These are phyloP conservation scores for Heliothis virescens DNA, from an alignment of 1,140 invertebrate species.

Conservation along the genomic window DNA sequence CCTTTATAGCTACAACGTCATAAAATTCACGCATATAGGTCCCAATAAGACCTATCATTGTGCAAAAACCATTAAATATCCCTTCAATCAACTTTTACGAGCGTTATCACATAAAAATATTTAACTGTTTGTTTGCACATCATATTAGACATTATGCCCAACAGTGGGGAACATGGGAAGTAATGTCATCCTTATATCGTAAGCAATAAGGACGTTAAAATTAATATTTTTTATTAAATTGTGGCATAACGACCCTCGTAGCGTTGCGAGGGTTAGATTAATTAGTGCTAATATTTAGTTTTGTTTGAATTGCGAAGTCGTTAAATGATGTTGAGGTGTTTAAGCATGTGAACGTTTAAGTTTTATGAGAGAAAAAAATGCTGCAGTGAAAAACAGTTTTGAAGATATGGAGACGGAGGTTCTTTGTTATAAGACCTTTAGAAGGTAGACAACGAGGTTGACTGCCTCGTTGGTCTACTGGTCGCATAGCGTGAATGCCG, in stretches of 20 bases:
- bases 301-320: constrained; percentile 54
- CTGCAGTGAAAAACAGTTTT: not conserved
- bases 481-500: no score
- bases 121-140: constrained; percentile 83
- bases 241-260: constrained; percentile 49
- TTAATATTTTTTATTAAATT: constrained; percentile 31
- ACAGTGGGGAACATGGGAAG: constrained; percentile 46
- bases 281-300: constrained; percentile 70
- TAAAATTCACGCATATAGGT: constrained; percentile 68
- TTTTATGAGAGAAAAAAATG: not conserved
- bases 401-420: not conserved
- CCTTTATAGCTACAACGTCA: constrained; percentile 49
- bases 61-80: constrained; percentile 69
- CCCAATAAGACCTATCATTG: constrained; percentile 71
- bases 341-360: not conserved
- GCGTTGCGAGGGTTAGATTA: constrained; percentile 63
- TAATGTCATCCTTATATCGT: constrained; percentile 61
- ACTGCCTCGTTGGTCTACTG: no score
- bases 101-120: constrained; percentile 81
- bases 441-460: no score
- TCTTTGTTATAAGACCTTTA: no score
- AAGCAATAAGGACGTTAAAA: constrained; percentile 5
- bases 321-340: constrained; percentile 46
- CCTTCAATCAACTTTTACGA: constrained; percentile 85
- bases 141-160: constrained; percentile 78